phyloP scores from a whole-genome alignment of 2,888 invertebrate species.

The Polydrusus pterygomalis region DNA sequence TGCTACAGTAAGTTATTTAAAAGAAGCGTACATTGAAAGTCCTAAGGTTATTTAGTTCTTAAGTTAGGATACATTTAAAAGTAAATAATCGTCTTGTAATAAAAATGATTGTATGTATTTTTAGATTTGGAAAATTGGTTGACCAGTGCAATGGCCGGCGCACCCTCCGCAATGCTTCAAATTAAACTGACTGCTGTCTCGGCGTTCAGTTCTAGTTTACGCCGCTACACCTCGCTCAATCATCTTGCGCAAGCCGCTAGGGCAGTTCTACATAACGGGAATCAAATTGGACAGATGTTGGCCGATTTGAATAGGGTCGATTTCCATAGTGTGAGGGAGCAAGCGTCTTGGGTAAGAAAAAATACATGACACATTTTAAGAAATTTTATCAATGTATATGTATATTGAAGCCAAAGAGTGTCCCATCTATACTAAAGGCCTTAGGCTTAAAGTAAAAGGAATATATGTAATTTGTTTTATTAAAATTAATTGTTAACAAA shows the following conservation, averaged over 20 bases:
- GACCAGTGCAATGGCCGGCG: slow-evolving; percentile 86
- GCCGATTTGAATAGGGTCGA: slow-evolving; percentile 97
- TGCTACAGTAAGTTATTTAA: no score
- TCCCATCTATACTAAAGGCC: no score
- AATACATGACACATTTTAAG: background rate
- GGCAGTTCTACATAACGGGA: slow-evolving; percentile 95
- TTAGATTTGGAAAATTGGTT: slow-evolving; percentile 90
- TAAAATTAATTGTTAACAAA: no score
- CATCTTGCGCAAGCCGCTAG: slow-evolving; percentile 95
- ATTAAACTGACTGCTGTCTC: slow-evolving; percentile 91
- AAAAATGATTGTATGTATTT: slow-evolving; percentile 15
- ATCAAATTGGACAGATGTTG: slow-evolving; percentile 97
- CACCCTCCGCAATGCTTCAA: slow-evolving; percentile 86
- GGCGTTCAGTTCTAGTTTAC: slow-evolving; percentile 94
- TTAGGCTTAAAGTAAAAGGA: no score
- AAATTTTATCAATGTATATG: no score
- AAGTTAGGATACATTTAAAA: no score
- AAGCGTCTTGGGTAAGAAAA: slow-evolving; percentile 89
- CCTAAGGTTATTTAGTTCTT: no score
- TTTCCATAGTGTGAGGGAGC: slow-evolving; percentile 94
- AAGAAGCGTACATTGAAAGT: no score
- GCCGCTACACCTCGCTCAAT: slow-evolving; percentile 97
- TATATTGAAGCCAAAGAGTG: no score
- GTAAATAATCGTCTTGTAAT: no score
- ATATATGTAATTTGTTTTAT: no score